These are phyloP conservation scores for Mustela lutreola DNA, from an alignment of 2,113 vertebrate genomes.

Conservation along the genomic window DNA sequence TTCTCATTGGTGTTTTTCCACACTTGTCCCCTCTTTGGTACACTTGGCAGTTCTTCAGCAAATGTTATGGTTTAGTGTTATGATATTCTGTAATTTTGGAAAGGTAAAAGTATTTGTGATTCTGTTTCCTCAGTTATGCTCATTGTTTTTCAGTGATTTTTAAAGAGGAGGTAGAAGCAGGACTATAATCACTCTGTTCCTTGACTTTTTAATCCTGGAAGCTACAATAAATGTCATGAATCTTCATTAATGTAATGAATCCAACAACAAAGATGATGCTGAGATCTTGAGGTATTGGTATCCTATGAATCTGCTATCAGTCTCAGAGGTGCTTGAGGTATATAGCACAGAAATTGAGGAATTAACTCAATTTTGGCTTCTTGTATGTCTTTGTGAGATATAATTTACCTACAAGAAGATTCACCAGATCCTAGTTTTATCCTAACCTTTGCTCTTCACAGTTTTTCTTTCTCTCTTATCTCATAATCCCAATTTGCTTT, in stretches of 20 bases:
- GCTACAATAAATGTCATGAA: background rate
- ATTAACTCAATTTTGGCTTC: background rate
- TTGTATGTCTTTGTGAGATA: background rate
- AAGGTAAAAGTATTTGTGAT: background rate
- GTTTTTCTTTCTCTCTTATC: background rate
- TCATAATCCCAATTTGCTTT: background rate
- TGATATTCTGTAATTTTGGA: background rate
- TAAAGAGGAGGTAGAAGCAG: background rate
- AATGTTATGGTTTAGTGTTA: slow-evolving; percentile 9
- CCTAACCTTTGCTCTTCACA: background rate
- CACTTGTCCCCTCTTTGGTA: background rate
- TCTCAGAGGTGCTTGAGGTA: background rate
- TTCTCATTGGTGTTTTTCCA: background rate
- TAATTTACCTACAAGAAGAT: background rate
- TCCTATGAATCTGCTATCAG: background rate
- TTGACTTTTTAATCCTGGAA: background rate
- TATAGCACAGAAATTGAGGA: background rate
- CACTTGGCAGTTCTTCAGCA: background rate
- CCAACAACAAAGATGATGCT: background rate
- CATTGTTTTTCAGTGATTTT: background rate
- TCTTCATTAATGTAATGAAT: background rate
- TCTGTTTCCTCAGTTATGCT: background rate
- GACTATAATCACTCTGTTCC: background rate
- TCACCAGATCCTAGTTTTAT: background rate
- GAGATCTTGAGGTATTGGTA: background rate